Evolutionary conservation across 2,888 invertebrate genomes (phyloP).

Genomic region (Prionchulus punctatus): DNA sequence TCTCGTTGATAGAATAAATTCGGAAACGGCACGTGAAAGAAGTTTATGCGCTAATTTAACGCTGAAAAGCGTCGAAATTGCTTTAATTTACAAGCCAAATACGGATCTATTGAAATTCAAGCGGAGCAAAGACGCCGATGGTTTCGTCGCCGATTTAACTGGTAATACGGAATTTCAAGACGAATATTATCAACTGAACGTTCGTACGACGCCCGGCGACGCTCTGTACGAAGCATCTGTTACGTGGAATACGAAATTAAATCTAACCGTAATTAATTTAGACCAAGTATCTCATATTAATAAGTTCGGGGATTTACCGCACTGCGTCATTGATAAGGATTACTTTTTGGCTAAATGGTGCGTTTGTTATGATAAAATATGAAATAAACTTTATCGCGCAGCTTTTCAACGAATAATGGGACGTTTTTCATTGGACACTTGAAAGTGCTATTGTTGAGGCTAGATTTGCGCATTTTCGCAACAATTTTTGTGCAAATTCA

Average conservation of each 20-base stretch:
- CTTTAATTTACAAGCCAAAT: constrained; percentile 31
- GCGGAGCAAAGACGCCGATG: constrained; percentile 22
- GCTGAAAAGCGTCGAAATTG: constrained; percentile 50
- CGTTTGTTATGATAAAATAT: constrained; percentile 24
- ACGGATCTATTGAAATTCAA: constrained; percentile 30
- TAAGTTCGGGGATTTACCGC: constrained; percentile 62
- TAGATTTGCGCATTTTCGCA: no score
- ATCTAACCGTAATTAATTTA: constrained; percentile 46
- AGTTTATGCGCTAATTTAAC: constrained; percentile 28
- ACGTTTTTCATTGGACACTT: no score
- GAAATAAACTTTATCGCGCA: no score
- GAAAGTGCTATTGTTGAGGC: no score
- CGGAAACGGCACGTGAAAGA: constrained; percentile 39
- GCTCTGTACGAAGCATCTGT: constrained; percentile 69
- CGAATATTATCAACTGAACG: constrained; percentile 61
- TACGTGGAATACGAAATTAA: constrained; percentile 43
- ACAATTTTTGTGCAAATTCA: no score
- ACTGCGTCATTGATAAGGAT: constrained; percentile 50
- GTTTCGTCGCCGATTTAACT: constrained; percentile 25
- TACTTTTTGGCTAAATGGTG: constrained; percentile 30
- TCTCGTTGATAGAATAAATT: constrained; percentile 32
- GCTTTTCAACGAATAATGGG: no score
- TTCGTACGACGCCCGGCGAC: constrained; percentile 52
- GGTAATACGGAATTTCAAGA: no score
- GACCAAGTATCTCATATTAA: constrained; percentile 60